Base-by-base conservation (phyloP, 1,140 invertebrate genomes). In the Euglossa dilemma region DNA sequence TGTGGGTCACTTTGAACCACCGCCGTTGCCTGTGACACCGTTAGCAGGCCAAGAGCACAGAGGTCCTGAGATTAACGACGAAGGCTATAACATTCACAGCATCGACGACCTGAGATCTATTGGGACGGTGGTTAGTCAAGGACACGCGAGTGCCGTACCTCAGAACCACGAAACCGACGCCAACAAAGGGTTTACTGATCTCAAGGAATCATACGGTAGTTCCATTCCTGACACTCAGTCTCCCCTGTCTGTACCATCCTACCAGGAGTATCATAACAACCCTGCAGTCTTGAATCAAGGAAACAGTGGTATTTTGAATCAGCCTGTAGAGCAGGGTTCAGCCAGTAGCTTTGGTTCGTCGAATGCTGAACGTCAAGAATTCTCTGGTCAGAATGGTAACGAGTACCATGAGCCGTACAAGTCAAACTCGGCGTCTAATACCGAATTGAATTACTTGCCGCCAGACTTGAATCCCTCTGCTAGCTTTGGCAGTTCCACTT, bases 81-180 rank as follows among this genome's bases (percentile, higher is more conserved):
- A 36, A 0, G 28, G 57, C 6, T 72, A 67, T 5, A 79, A 56
- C 52, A 0, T 12, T 23, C 2, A 20, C 20, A 45, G 14, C 8
- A 57, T 45, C 12, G 80, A 87, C 1, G 85, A 86, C 45, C 16
- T 52, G 1, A 61, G 18, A 20, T 72, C 85, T 8, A 84, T 81
- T 43, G 75, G 80, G 7, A 84, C 75, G 12, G 80, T 84, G 3
- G n/a, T 79, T 9, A 56, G 63, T 36, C 45, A 83, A 8, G 82
- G 82, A 52, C 80, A 61, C 6, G 23, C 20, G 0, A 47, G 36
- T 66, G 16, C 54, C 28, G 8, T 36, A 23, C 2, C 47, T 16
- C n/a, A 63, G 16, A 61, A 45, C 6, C 47, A 71, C 2, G 54
- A 20, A 23, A 18, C 20, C 2, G 70, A 75, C 14, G 14, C 25